phyloP scores from a whole-genome alignment of 2,113 vertebrate species.

The Thalassoma bifasciatum region DNA sequence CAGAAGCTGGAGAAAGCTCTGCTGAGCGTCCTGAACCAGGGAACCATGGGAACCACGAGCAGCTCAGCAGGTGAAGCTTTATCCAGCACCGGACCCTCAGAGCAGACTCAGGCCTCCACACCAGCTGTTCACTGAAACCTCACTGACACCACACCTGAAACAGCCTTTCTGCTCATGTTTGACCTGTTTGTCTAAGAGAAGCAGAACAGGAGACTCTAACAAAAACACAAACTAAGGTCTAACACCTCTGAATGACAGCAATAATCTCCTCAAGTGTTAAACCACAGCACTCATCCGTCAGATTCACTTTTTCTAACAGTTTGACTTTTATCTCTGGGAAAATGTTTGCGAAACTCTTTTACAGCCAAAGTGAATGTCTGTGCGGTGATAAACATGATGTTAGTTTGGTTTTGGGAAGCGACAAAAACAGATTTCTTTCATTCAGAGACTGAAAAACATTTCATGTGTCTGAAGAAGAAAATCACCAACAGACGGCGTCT shows the following conservation, averaged over 20 bases:
- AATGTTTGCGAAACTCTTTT: neutral
- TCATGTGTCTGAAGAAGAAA: neutral
- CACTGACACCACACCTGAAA: conserved; percentile 3
- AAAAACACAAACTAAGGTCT: neutral
- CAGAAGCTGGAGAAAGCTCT: conserved; percentile 76
- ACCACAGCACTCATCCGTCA: neutral
- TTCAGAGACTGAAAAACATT: neutral
- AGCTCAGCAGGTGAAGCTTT: neutral
- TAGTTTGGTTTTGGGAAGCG: neutral
- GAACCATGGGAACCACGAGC: neutral
- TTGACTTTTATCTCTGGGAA: neutral
- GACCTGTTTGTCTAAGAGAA: no score
- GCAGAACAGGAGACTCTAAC: neutral
- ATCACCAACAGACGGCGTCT: neutral
- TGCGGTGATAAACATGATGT: neutral
- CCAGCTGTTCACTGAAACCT: conserved; percentile 11
- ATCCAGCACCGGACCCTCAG: neutral
- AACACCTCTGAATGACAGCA: neutral
- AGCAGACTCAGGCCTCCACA: neutral
- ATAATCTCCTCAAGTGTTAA: neutral
- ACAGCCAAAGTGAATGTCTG: conserved; percentile 2
- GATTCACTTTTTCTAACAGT: conserved; percentile 1
- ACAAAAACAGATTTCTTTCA: neutral
- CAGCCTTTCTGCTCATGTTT: conserved; percentile 1
- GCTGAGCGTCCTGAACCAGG: conserved; percentile 37